phyloP scores from a whole-genome alignment of 2,797 vertebrate species.

The Nyctalus aviator region DNA sequence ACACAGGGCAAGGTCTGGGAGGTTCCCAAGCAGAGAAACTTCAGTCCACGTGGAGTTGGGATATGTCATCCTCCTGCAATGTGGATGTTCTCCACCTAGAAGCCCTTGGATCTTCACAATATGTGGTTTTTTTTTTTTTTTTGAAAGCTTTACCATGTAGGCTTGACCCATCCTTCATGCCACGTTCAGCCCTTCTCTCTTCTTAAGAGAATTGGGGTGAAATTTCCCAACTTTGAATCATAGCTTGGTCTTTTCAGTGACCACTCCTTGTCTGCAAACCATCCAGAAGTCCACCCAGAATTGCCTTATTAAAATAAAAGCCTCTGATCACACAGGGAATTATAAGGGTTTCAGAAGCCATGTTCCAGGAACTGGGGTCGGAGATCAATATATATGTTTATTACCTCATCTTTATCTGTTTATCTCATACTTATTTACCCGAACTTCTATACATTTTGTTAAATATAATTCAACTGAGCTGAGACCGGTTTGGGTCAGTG shows the following conservation, averaged over 20 bases:
- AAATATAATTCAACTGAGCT: background rate
- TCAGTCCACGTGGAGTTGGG: background rate
- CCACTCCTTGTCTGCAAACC: background rate
- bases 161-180: background rate
- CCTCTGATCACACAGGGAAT: background rate
- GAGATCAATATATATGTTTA: background rate
- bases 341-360: background rate
- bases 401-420: background rate
- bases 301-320: background rate
- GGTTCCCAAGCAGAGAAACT: background rate
- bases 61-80: background rate
- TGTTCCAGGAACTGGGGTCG: background rate
- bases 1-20: background rate
- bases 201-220: background rate
- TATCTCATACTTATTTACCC: background rate
- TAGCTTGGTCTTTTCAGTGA: background rate
- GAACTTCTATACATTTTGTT: background rate
- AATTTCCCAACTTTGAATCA: background rate
- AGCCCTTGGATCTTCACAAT: background rate
- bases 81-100: background rate
- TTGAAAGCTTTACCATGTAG: background rate
- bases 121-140: background rate
- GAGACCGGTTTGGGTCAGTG: too few relatives aligned
- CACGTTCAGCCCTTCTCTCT: background rate
- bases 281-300: background rate